These are phyloP conservation scores for Heliconius melpomene DNA, from an alignment of 1,140 invertebrate species.

Conservation along the genomic window DNA sequence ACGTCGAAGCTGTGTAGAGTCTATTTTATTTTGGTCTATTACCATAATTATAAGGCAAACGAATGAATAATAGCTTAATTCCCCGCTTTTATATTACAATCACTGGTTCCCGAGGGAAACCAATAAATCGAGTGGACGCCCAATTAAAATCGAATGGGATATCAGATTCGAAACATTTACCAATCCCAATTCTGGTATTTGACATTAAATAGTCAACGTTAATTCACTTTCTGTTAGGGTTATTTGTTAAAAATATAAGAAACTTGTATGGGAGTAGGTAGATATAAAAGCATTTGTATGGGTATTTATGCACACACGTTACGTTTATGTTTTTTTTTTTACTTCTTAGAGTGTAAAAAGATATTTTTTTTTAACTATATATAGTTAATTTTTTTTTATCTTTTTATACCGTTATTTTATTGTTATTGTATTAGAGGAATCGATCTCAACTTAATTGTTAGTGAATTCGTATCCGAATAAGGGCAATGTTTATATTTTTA, in stretches of 20 bases:
- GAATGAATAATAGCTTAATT: slow-evolving; percentile 29
- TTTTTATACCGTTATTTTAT: too few relatives aligned
- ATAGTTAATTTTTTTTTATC: too few relatives aligned
- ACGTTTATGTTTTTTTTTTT: too few relatives aligned
- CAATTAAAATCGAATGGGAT: slow-evolving; percentile 34
- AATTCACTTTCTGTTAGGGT: background rate
- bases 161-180: slow-evolving; percentile 16
- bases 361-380: too few relatives aligned
- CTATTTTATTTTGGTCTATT: slow-evolving; percentile 25
- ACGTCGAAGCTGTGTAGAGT: background rate
- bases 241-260: background rate
- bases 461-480: too few relatives aligned
- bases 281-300: too few relatives aligned
- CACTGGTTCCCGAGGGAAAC: slow-evolving; percentile 35
- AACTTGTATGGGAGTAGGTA: background rate
- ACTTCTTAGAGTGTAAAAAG: too few relatives aligned
- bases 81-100: slow-evolving; percentile 30
- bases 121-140: slow-evolving; percentile 33
- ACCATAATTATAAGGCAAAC: slow-evolving; percentile 30
- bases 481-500: too few relatives aligned
- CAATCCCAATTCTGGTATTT: background rate
- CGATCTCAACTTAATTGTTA: too few relatives aligned
- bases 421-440: too few relatives aligned
- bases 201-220: background rate
- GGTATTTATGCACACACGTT: too few relatives aligned